A percentile compares a stretch with the other conserved stretches of the same genome.
Evolutionary conservation across 2,888 invertebrate genomes (phyloP).

Genomic region (Marasmarcha lunaedactyla): DNA sequence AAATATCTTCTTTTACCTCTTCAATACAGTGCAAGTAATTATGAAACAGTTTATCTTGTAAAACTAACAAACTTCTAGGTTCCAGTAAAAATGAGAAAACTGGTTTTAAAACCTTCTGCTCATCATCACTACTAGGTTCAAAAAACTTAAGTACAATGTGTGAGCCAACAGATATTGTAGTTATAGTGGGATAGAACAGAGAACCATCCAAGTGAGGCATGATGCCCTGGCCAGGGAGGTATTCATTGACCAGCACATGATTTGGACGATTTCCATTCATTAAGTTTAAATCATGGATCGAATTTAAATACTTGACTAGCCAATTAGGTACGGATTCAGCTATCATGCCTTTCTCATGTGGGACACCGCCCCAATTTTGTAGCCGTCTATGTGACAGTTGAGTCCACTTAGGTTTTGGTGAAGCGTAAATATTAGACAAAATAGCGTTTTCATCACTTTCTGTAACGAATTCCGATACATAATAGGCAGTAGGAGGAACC

Average conservation of each 20-base stretch:
- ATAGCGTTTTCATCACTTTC: constrained; percentile 78
- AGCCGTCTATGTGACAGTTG: constrained; percentile 89
- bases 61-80: constrained; percentile 87
- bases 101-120: constrained; percentile 32
- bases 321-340: constrained; percentile 89
- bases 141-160: constrained; percentile 91
- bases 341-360: constrained; percentile 94
- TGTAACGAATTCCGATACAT: constrained; percentile 90
- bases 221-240: constrained; percentile 92
- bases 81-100: constrained; percentile 86
- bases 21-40: constrained; percentile 89
- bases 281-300: constrained; percentile 74
- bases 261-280: constrained; percentile 85
- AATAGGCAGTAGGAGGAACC: constrained; percentile 76
- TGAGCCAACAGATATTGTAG: constrained; percentile 92
- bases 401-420: constrained; percentile 97
- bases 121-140: constrained; percentile 48
- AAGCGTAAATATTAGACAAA: constrained; percentile 78
- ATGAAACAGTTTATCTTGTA: constrained; percentile 86
- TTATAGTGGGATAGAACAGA: constrained; percentile 90
- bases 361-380: constrained; percentile 98
- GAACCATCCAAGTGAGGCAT: constrained; percentile 98
- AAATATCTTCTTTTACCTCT: constrained; percentile 74
- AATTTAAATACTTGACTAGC: constrained; percentile 77
- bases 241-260: constrained; percentile 96